phyloP scores from a whole-genome alignment of 1,140 invertebrate genomes.

The Aphidius gifuensis region DNA sequence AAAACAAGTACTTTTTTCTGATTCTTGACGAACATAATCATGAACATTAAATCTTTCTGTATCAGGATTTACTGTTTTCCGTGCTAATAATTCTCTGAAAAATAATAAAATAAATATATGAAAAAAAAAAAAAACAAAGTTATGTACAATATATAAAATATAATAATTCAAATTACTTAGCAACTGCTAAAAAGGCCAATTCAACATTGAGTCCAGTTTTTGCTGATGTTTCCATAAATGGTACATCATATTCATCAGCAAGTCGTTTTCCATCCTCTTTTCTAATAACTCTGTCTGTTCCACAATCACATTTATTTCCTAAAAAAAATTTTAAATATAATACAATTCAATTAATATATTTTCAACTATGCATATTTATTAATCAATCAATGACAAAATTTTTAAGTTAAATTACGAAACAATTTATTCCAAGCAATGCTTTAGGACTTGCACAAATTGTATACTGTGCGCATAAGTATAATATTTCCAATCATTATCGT shows the following conservation, averaged over 20 bases:
- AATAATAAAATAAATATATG: not conserved
- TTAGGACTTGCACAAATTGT: no score
- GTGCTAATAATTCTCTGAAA: conserved; percentile 63
- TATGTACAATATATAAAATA: not conserved
- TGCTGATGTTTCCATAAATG: conserved; percentile 85
- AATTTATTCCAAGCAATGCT: no score
- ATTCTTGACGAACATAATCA: conserved; percentile 65
- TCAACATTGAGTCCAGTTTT: conserved; percentile 84
- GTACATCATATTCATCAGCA: conserved; percentile 77
- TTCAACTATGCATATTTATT: not conserved
- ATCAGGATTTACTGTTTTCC: conserved; percentile 57
- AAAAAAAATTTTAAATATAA: conserved; percentile 9
- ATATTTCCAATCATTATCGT: no score
- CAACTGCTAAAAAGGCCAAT: conserved; percentile 75
- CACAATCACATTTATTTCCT: conserved; percentile 84
- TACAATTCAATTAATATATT: conserved; percentile 2
- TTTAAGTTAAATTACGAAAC: no score
- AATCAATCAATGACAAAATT: conserved; percentile 6
- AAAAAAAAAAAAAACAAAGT: not conserved
- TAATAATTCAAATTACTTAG: conserved; percentile 54
- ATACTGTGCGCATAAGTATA: no score
- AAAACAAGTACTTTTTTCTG: conserved; percentile 56
- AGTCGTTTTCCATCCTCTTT: conserved; percentile 78
- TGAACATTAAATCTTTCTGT: conserved; percentile 66
- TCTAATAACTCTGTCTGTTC: conserved; percentile 69